Percentiles rank a stretch among this genome's conserved stretches.
Conservation (phyloP, 2,797 vertebrate genomes). For the Cheirogaleus major region DNA sequence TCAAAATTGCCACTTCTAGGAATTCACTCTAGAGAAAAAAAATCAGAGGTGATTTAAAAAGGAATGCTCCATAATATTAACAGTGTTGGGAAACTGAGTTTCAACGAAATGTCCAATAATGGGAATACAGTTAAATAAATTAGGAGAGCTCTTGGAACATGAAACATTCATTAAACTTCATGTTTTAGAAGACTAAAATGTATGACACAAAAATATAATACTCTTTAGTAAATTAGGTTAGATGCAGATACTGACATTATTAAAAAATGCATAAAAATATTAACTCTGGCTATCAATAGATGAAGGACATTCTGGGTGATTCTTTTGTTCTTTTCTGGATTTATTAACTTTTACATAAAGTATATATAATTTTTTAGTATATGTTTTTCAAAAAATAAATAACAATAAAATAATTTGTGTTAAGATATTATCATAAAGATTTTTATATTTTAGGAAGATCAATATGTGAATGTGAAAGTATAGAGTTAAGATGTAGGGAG, state of each 20-base stretch:
- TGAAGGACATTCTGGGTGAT: background rate
- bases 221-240: background rate
- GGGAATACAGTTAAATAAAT: background rate
- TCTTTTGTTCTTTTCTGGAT: background rate
- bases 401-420: background rate
- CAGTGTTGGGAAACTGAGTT: background rate
- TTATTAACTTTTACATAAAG: background rate
- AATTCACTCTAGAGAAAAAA: background rate
- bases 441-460: background rate
- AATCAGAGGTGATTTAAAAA: background rate
- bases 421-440: background rate
- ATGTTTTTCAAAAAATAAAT: background rate
- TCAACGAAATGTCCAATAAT: background rate
- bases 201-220: background rate
- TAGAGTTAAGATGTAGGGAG: background rate
- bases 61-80: background rate
- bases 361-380: background rate
- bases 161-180: background rate
- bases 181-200: background rate
- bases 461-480: background rate
- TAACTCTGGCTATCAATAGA: background rate
- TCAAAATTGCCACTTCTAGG: background rate
- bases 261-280: slow-evolving; percentile 6
- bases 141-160: background rate
- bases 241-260: background rate